These are phyloP conservation scores for Xenopus tropicalis DNA, from an alignment of 2,113 vertebrate species.

Conservation along the genomic window UCB_Xtro_10.0 CM004446.2:150979501-150980000, in stretches of 20 bases:
- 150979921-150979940: constrained; percentile 57
- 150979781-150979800: too few species aligned
- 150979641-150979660: background rate
- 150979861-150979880: background rate
- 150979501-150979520: constrained; percentile 75
- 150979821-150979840: too few species aligned
- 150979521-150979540: constrained; percentile 66
- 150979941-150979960: constrained; percentile 64
- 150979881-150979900: background rate
- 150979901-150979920: constrained; percentile 60
- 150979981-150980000: constrained; percentile 47
- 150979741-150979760: background rate
- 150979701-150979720: background rate
- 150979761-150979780: background rate
- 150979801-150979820: background rate
- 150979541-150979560: constrained; percentile 57
- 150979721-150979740: background rate
- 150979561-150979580: constrained; percentile 57
- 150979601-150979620: background rate
- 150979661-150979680: background rate
- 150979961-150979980: constrained; percentile 73
- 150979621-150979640: background rate
- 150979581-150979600: background rate
- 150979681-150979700: background rate
- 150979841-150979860: background rate